These are phyloP conservation scores for Pristionchus entomophagus DNA, from an alignment of 2,888 invertebrate genomes.

Conservation along the genomic window DNA sequence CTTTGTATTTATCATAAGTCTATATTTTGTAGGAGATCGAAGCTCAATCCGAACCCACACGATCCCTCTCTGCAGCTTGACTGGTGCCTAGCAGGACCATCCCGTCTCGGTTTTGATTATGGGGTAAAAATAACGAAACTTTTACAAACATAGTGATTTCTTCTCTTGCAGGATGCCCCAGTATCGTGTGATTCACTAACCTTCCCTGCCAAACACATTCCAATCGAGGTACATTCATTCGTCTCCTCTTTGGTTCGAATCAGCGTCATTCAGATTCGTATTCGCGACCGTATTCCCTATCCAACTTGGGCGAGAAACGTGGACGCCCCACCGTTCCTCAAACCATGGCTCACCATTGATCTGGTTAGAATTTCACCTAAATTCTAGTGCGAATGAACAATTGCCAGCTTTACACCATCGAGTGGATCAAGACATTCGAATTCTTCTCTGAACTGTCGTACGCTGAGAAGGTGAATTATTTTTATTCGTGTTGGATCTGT, in stretches of 20 bases:
- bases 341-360: slow-evolving; percentile 22
- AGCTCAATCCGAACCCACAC: slow-evolving; percentile 17
- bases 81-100: neutral
- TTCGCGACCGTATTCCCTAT: slow-evolving; percentile 22
- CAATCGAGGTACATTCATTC: neutral
- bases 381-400: neutral
- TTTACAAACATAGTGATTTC: neutral
- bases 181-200: neutral
- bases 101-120: neutral
- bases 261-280: neutral
- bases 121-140: neutral
- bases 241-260: neutral
- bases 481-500: neutral
- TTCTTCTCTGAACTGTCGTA: neutral
- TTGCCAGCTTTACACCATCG: slow-evolving; percentile 16
- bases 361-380: neutral
- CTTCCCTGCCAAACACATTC: slow-evolving; percentile 7
- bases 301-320: neutral
- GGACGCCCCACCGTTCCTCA: neutral
- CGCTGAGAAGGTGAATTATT: neutral
- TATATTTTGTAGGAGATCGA: neutral
- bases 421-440: slow-evolving; percentile 17
- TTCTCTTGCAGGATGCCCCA: neutral
- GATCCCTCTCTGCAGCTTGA: neutral
- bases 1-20: neutral